Conservation (phyloP, 2,888 invertebrate genomes). For the Leucoma salicis region DNA sequence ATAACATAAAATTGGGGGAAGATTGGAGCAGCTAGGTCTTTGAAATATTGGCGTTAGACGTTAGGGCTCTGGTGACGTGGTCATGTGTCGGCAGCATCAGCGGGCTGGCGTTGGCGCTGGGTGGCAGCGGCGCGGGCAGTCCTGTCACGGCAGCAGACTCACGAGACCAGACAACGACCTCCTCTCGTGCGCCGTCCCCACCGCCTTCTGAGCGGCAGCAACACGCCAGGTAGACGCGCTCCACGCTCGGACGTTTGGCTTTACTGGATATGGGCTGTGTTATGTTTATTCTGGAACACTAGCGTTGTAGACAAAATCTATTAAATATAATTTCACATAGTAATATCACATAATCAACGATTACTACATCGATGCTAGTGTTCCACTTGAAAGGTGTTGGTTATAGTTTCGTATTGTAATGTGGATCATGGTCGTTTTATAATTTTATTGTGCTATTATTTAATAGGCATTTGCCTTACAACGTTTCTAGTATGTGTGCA, state of each 20-base stretch:
- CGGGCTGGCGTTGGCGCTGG: conserved; percentile 82
- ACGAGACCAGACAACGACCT: conserved; percentile 66
- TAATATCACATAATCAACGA: neutral
- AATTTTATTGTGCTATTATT: conserved; percentile 41
- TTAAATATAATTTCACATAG: neutral
- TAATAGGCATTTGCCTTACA: conserved; percentile 52
- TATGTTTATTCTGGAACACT: conserved; percentile 39
- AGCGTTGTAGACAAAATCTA: conserved; percentile 29
- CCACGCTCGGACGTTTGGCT: conserved; percentile 71
- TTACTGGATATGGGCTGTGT: conserved; percentile 63
- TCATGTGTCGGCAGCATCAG: conserved; percentile 82
- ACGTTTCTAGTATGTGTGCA: conserved; percentile 72
- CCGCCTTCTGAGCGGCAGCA: conserved; percentile 73
- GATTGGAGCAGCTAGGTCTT: conserved; percentile 70
- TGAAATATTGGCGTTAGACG: conserved; percentile 37
- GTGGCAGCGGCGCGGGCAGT: conserved; percentile 72
- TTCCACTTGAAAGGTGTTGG: conserved; percentile 63
- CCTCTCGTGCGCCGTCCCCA: conserved; percentile 72
- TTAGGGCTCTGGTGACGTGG: conserved; percentile 79
- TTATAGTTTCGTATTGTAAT: conserved; percentile 36
- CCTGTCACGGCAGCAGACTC: conserved; percentile 55
- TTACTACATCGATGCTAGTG: conserved; percentile 42
- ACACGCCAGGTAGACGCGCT: conserved; percentile 78
- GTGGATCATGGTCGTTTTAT: conserved; percentile 48
- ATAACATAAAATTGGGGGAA: conserved; percentile 19